These are phyloP conservation scores for Hypomecis punctinalis DNA, from an alignment of 2,888 invertebrate genomes.

Conservation along the genomic window DNA sequence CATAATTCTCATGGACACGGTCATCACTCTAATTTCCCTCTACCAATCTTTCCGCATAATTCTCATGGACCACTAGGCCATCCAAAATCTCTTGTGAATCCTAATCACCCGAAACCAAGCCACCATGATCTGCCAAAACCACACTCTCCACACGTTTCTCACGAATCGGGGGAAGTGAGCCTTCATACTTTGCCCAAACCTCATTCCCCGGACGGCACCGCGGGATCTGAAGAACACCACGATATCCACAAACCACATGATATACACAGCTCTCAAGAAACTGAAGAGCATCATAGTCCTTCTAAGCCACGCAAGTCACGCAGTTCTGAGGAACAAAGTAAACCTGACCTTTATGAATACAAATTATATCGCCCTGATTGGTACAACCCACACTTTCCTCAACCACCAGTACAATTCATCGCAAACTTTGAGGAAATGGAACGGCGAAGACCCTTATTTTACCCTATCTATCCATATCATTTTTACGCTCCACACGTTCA, in stretches of 20 bases:
- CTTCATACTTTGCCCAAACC: not conserved
- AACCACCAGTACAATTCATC: not conserved
- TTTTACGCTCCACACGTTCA: constrained; percentile 14
- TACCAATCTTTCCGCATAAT: too few species aligned
- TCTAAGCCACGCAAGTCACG: not conserved
- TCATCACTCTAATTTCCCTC: too few species aligned
- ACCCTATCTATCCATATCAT: constrained; percentile 15
- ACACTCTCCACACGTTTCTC: not conserved
- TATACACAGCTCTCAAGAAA: not conserved
- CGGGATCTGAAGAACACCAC: not conserved
- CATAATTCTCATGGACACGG: too few species aligned
- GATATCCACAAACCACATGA: not conserved
- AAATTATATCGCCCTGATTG: constrained; percentile 4
- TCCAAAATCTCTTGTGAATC: too few species aligned
- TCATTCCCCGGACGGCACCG: not conserved
- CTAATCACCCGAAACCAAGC: too few species aligned
- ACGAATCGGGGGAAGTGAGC: not conserved
- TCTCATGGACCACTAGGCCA: too few species aligned
- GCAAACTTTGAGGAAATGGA: constrained; percentile 1
- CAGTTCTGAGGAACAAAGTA: not conserved
- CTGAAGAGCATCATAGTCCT: not conserved
- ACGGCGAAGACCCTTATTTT: constrained; percentile 25
- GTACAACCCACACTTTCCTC: constrained; percentile 7
- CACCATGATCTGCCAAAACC: not conserved
- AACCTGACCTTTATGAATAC: too few species aligned